Evolutionary conservation across 1,140 invertebrate genomes (phyloP).

Genomic region (Camponotus floridanus): DNA sequence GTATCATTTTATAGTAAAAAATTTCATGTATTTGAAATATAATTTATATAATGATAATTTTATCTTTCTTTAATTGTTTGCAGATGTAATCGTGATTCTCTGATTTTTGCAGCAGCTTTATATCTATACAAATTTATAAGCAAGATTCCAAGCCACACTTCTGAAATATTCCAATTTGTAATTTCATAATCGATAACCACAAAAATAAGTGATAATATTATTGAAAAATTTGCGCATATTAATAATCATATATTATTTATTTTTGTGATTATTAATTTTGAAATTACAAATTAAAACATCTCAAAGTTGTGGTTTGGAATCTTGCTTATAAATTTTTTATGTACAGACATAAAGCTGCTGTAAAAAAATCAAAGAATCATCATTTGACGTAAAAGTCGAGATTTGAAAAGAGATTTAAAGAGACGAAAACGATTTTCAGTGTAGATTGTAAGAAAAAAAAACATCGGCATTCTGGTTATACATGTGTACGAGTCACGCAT

Average conservation of each 20-base stretch:
- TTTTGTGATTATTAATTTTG: constrained; percentile 6
- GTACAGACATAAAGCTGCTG: neutral
- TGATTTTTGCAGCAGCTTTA: too few species aligned
- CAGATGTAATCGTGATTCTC: neutral
- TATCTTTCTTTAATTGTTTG: neutral
- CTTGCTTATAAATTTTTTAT: neutral
- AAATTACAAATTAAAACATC: neutral
- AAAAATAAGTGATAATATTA: too few species aligned
- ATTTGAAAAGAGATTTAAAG: neutral
- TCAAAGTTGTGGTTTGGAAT: neutral
- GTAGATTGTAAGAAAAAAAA: neutral
- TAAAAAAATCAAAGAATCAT: neutral
- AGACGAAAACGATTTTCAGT: constrained; percentile 25
- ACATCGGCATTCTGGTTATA: neutral
- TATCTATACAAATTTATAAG: too few species aligned
- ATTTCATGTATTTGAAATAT: neutral
- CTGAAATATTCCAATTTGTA: too few species aligned
- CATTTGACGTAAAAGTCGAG: neutral
- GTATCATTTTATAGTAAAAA: neutral
- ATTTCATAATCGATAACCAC: too few species aligned
- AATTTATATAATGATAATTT: constrained; percentile 2
- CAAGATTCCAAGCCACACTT: too few species aligned
- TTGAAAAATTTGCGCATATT: neutral
- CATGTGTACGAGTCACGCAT: constrained; percentile 10
- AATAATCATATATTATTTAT: neutral